These are phyloP conservation scores for Okamejei kenojei DNA, from an alignment of 2,797 vertebrate species.

Conservation along the genomic window DNA sequence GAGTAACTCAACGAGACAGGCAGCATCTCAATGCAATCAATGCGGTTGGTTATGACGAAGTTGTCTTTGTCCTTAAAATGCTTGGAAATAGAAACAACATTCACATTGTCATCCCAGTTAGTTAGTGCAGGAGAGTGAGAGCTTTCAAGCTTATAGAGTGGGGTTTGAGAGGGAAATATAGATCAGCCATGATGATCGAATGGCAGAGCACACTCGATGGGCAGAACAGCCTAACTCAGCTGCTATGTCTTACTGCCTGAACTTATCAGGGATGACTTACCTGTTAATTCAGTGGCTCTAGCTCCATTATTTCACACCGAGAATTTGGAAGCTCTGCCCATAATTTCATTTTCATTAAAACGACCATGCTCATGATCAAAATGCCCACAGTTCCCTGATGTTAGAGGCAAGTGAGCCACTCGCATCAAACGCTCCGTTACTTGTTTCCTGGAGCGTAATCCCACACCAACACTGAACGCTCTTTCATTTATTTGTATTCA, in stretches of 20 bases:
- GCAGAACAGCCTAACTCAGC: no score
- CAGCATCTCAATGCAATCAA: not conserved
- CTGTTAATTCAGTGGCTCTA: not conserved
- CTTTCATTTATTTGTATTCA: not conserved
- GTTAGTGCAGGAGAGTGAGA: not conserved
- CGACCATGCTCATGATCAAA: not conserved
- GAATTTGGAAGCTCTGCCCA: not conserved
- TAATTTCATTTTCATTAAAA: conserved; percentile 7
- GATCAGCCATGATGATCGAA: no score
- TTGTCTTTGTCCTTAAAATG: not conserved
- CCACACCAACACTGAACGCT: not conserved
- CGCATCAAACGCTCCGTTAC: not conserved
- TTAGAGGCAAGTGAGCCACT: not conserved
- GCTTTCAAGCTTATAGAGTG: not conserved
- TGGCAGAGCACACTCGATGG: no score
- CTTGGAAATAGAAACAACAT: not conserved
- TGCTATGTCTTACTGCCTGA: no score
- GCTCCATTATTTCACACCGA: not conserved
- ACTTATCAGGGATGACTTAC: not conserved
- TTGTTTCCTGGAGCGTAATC: not conserved
- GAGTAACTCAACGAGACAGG: not conserved
- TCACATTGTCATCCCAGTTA: not conserved
- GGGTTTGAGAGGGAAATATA: no score
- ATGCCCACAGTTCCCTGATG: not conserved
- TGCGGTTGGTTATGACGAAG: not conserved